Conservation (phyloP, 1,140 invertebrate genomes). For the Sitophilus oryzae region DNA sequence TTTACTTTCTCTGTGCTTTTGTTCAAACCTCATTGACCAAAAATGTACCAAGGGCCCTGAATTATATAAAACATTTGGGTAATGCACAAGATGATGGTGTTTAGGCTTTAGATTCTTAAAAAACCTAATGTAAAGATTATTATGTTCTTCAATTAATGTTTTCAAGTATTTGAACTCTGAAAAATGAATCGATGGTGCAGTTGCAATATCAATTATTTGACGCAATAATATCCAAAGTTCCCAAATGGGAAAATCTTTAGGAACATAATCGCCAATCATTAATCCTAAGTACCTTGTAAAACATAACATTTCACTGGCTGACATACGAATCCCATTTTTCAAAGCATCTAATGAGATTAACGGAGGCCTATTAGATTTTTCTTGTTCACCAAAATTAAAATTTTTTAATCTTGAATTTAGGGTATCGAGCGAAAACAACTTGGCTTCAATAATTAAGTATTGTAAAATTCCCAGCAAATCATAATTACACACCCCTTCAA, state of each 20-base stretch:
- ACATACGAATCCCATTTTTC: not conserved
- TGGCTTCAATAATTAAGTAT: slow-evolving; percentile 1
- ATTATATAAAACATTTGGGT: not conserved
- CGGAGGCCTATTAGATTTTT: slow-evolving; percentile 4
- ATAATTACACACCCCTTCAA: not conserved
- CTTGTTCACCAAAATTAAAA: not conserved
- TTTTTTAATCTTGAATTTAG: slow-evolving; percentile 4
- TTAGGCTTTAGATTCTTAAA: slow-evolving; percentile 2
- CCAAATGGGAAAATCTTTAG: not conserved
- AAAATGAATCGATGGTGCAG: not conserved
- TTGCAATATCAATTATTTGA: slow-evolving; percentile 1
- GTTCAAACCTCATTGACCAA: not conserved
- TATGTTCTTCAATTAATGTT: not conserved
- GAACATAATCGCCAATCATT: slow-evolving; percentile 2
- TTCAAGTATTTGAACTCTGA: not conserved
- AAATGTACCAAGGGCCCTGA: not conserved
- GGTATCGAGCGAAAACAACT: slow-evolving; percentile 1
- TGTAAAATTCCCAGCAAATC: not conserved
- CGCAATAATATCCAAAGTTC: not conserved
- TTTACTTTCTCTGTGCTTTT: not conserved
- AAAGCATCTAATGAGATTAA: not conserved
- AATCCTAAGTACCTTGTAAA: not conserved
- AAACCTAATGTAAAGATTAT: not conserved
- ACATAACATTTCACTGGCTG: slow-evolving; percentile 4
- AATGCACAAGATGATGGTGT: slow-evolving; percentile 2